Evolutionary conservation across 2,797 vertebrate species (phyloP).

Genomic region (Sphenopsis melanotis): DNA sequence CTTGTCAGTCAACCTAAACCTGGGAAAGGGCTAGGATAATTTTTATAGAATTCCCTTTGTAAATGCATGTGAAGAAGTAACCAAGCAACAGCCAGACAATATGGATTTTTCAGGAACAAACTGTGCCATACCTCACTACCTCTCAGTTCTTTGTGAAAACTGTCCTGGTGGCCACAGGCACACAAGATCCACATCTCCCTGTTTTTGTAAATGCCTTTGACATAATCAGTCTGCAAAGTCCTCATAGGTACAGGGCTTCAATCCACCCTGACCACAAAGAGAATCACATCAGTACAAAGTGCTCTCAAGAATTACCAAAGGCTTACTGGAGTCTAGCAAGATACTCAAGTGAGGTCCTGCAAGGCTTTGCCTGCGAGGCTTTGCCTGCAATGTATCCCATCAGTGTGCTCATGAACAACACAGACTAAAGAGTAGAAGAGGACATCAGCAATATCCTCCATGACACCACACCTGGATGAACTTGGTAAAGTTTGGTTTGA

Average conservation of each 20-base stretch:
- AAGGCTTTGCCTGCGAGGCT: not conserved
- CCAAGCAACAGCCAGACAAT: not conserved
- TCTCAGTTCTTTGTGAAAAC: not conserved
- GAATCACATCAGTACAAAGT: not conserved
- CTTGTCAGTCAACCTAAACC: not conserved
- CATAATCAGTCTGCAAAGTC: not conserved
- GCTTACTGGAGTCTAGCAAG: not conserved
- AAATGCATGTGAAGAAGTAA: not conserved
- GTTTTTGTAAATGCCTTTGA: not conserved
- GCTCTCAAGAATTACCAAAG: not conserved
- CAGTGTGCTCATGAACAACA: not conserved
- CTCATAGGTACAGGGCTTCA: not conserved
- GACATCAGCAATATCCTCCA: not conserved
- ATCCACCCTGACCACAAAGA: not conserved
- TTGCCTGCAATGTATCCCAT: not conserved
- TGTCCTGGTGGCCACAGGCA: not conserved
- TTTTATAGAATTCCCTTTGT: not conserved
- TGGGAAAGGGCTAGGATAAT: not conserved
- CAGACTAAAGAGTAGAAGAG: not conserved
- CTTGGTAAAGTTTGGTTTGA: not conserved
- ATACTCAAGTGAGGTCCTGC: not conserved
- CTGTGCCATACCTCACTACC: not conserved
- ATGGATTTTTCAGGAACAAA: not conserved
- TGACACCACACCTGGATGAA: not conserved
- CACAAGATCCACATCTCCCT: not conserved